Base-by-base conservation (phyloP, 1,140 invertebrate species). In the Eumeta japonica region DNA sequence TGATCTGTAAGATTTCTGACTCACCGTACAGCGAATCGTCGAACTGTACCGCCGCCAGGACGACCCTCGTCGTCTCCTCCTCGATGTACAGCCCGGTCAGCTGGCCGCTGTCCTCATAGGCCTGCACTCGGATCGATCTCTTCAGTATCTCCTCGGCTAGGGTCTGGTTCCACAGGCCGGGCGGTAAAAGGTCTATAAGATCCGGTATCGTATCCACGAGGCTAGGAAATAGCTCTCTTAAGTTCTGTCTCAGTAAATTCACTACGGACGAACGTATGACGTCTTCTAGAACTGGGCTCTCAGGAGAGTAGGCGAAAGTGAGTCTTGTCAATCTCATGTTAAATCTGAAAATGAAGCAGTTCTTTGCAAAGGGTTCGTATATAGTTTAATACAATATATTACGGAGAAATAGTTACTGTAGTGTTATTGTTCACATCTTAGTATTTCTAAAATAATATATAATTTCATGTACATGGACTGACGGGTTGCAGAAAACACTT, bases 21-120 rank as follows among this genome's bases (percentile, higher is more conserved):
- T 10, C 5, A 71, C 68, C 64, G 37, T 45, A 41, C 11, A 68
- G 46, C 3, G 31, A 19, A 35, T 74, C 66, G 40, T 63, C 52
- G 40, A 74, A 74, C 46, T 74, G 53, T 10, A 71, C 50, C 2
- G 58, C 70, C 16, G 59, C 63, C 30, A 74, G 37, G 11, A 71
- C 52, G 31, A 44, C 37, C 17, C 63, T 50, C n/a, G 56, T 64
- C n/a, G 38, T 44, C 35, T 47, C 40, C 40, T 71, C 65, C 12
- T 55, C 35, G 2, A 33, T 28, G 39, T 72, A 74, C 34, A 74
- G 49, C 4, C 48, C 37, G 52, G 46, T 57, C 3, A 71, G 30
- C 16, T 57, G 52, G 18, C 39, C 20, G 28, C 66, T 70, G 24
- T 28, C 60, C 12, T 60, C 51, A 30, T 62, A 74, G 2, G 49